Conservation (phyloP, 2,888 invertebrate species). For the Meiosimyza platycephala region DNA sequence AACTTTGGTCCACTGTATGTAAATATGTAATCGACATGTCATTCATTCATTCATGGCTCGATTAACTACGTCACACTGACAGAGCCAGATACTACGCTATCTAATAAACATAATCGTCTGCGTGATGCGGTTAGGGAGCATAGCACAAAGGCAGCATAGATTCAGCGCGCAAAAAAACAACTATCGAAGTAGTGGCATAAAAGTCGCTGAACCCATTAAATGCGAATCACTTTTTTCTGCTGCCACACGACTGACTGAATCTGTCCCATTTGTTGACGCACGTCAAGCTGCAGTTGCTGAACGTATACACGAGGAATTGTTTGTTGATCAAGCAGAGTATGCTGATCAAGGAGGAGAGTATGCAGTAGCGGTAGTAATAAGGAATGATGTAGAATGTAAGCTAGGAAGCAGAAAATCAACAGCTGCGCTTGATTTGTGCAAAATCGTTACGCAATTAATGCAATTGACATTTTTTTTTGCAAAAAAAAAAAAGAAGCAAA, state of each 20-base stretch:
- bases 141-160: too few relatives aligned
- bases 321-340: neutral
- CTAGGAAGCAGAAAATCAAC: neutral
- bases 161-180: neutral
- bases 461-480: conserved; percentile 14
- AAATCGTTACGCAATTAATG: neutral
- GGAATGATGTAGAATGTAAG: neutral
- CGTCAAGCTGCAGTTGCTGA: too few relatives aligned
- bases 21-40: neutral
- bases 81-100: conserved; percentile 21
- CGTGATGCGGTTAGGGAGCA: conserved; percentile 10
- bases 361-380: too few relatives aligned
- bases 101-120: conserved; percentile 37
- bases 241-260: conserved; percentile 22
- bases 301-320: neutral
- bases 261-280: neutral
- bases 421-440: neutral
- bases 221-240: conserved; percentile 27
- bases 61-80: conserved; percentile 24
- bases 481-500: neutral
- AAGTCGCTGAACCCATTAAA: conserved; percentile 39
- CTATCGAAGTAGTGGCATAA: neutral
- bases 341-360: too few relatives aligned
- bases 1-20: too few relatives aligned
- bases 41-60: conserved; percentile 15